Conservation (phyloP, 2,113 vertebrate species). For the Hemichromis elongatus region DNA sequence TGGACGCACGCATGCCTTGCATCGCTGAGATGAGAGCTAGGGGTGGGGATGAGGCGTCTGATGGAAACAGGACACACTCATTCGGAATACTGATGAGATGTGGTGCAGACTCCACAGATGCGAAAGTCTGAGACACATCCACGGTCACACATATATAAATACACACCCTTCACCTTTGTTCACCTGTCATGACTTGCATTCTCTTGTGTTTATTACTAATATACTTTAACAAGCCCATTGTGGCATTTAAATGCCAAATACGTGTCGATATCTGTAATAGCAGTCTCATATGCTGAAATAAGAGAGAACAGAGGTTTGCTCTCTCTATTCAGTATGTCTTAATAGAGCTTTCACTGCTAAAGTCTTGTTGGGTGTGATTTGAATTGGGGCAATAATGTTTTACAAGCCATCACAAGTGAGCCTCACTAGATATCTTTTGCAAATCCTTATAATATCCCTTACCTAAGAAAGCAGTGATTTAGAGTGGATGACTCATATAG, state of each 20-base stretch:
- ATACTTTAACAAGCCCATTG: slow-evolving; percentile 22
- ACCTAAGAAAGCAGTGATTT: background rate
- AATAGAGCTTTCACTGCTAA: slow-evolving; percentile 24
- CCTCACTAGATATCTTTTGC: background rate
- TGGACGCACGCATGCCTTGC: slow-evolving; percentile 1
- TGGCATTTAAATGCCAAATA: background rate
- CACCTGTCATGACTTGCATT: background rate
- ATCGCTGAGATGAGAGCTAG: background rate
- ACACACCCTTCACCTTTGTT: slow-evolving; percentile 30
- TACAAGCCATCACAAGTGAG: slow-evolving; percentile 1
- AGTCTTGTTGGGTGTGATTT: slow-evolving; percentile 7
- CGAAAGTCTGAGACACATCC: background rate
- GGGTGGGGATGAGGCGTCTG: slow-evolving; percentile 12
- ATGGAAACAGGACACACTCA: slow-evolving; percentile 35
- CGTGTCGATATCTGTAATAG: background rate
- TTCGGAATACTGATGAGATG: slow-evolving; percentile 50
- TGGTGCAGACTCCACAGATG: slow-evolving; percentile 16
- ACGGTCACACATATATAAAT: background rate
- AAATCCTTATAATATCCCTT: background rate
- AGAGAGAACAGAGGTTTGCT: background rate
- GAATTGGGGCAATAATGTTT: slow-evolving; percentile 23
- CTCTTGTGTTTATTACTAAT: background rate
- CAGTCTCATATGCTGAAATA: background rate
- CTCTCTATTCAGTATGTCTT: slow-evolving; percentile 1
- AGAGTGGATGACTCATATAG: background rate